Evolutionary conservation across 2,113 vertebrate genomes (phyloP), one percentile per base, ranked within the genome.

Genomic region (Larimichthys crocea): DNA sequence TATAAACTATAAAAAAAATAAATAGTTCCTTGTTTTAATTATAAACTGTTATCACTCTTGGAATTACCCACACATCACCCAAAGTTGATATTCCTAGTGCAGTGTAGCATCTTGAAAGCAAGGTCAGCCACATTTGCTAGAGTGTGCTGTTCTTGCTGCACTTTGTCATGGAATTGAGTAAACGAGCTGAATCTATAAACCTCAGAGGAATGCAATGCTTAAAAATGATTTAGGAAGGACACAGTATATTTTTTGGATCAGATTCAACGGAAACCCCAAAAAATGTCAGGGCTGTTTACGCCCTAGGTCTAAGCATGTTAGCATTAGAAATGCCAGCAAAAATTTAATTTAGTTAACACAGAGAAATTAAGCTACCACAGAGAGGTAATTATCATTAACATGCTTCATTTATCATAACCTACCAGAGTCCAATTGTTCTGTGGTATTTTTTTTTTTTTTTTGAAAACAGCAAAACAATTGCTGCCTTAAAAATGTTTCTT

Each of bases 351-450:
- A 29, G 31, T 76, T 64, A 83, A 57, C 46, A 83, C 49, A 82
- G 74, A 60, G 62, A n/a, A 76, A 82, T 72, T 77, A 80, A 80
- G 71, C 80, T 75, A 60, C 83, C 64, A 86, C 76, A 82, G 55
- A 86, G 69, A 87, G 69, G 52, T 40, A 69, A 89, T 86, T 75
- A 86, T 74, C 73, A 86, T 82, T 80, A 86, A 72, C 67, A 82
- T 68, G 59, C 64, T 82, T 87, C 57, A 88, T 84, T 75, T 84
- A 74, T 89, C 61, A 85, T 60, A 83, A 70, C 60, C 50, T 78
- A 79, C n/a, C 53, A 84, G 52, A 64, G 35, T 70, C 66, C 74
- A 80, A 91, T 71, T 80, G 49, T 83, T 75, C 16, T 14, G 71
- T 64, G 42, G 44, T 46, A 50, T 40, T 60, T 40, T 81, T 79